Conservation (phyloP, 2,797 vertebrate genomes). For the Eulemur albifrons region DNA sequence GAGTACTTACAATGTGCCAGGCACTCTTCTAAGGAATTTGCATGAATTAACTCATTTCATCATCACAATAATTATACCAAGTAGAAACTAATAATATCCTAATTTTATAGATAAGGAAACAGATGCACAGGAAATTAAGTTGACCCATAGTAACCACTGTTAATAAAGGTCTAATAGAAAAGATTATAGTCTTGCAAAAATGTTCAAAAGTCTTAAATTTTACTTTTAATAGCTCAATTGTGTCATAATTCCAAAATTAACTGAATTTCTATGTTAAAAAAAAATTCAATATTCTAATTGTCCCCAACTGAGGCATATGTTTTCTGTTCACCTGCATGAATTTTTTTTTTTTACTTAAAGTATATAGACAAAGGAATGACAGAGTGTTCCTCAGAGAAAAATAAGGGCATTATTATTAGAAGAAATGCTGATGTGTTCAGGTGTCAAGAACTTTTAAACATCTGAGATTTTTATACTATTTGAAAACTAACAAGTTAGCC, state of each 20-base stretch:
- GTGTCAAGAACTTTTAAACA: background rate
- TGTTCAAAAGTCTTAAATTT: background rate
- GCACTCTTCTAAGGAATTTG: background rate
- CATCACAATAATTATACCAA: background rate
- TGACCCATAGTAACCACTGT: background rate
- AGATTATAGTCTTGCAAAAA: background rate
- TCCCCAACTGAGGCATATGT: background rate
- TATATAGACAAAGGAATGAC: background rate
- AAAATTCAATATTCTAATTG: background rate
- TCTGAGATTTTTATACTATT: background rate
- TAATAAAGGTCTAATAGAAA: background rate
- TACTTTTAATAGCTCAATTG: background rate
- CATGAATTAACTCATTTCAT: background rate
- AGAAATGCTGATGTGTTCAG: background rate
- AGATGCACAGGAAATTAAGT: background rate
- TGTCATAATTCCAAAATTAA: background rate
- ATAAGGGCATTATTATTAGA: background rate
- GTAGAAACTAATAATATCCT: background rate
- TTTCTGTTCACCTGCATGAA: background rate
- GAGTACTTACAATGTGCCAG: background rate
- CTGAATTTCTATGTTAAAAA: background rate
- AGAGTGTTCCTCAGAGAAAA: background rate
- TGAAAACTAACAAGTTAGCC: background rate
- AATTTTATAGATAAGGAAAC: background rate
- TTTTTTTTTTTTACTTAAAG: background rate